These are phyloP conservation scores for Encarsia formosa DNA, from an alignment of 2,888 invertebrate species.

Conservation along the genomic window DNA sequence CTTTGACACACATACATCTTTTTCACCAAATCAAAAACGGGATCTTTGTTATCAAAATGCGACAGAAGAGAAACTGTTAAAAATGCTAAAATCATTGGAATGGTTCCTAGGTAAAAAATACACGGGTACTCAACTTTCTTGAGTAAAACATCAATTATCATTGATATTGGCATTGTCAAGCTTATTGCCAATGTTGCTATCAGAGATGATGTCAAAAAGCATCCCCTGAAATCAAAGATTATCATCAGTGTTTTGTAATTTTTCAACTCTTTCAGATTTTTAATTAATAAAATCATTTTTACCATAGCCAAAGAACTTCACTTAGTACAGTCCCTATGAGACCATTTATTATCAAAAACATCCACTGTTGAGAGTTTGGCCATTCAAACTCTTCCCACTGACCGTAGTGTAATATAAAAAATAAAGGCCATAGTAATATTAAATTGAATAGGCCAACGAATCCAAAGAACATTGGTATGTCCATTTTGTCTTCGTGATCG, in stretches of 20 bases:
- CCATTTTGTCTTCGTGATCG: constrained; percentile 88
- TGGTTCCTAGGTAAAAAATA: constrained; percentile 72
- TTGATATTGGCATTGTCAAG: constrained; percentile 83
- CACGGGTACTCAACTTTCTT: constrained; percentile 65
- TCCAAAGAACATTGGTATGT: constrained; percentile 93
- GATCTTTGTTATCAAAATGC: constrained; percentile 81
- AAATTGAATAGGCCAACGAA: constrained; percentile 90
- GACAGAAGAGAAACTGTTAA: constrained; percentile 66
- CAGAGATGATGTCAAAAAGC: constrained; percentile 86
- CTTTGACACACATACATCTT: constrained; percentile 54
- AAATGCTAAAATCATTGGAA: constrained; percentile 75
- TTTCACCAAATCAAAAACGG: constrained; percentile 60
- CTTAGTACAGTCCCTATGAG: constrained; percentile 86
- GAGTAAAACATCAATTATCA: constrained; percentile 76
- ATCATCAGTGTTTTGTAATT: neutral
- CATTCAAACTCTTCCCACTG: constrained; percentile 80
- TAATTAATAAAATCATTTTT: constrained; percentile 10
- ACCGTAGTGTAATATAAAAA: constrained; percentile 80
- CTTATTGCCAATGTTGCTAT: constrained; percentile 84
- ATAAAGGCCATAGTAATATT: constrained; percentile 83
- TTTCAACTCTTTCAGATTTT: no score
- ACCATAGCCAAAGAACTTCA: constrained; percentile 92
- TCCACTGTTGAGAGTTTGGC: constrained; percentile 78
- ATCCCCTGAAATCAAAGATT: constrained; percentile 72
- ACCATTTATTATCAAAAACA: constrained; percentile 77